Conservation (phyloP, 2,797 vertebrate species). For the Brachyalestes nurse region DNA sequence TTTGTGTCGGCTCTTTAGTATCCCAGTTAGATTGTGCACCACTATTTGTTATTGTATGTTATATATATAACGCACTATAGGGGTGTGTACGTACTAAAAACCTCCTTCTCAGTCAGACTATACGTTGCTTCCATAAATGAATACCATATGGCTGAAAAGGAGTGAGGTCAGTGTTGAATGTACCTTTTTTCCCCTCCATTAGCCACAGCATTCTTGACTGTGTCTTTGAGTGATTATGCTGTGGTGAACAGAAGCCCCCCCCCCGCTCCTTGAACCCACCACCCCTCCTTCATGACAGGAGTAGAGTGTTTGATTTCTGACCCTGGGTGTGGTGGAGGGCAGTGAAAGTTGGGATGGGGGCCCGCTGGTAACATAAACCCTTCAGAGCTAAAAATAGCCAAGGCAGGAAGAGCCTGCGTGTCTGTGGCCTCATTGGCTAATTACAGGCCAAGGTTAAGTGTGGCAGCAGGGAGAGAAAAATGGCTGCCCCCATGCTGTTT, state of each 20-base stretch:
- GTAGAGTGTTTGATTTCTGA: constrained; percentile 45
- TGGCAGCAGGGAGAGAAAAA: constrained; percentile 17
- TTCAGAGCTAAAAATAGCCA: constrained; percentile 56
- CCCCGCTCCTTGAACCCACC: neutral
- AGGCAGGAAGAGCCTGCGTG: constrained; percentile 56
- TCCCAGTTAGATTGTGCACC: neutral
- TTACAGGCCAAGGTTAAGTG: constrained; percentile 54
- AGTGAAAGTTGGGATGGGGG: constrained; percentile 43
- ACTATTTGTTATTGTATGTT: too few species aligned
- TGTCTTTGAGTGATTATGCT: constrained; percentile 18
- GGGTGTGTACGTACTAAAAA: neutral
- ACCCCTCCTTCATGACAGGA: neutral
- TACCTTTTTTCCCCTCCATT: neutral
- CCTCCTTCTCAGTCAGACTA: neutral
- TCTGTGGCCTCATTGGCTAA: constrained; percentile 46
- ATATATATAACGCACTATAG: neutral
- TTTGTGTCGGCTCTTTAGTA: neutral
- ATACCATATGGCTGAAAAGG: neutral
- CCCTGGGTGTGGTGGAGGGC: constrained; percentile 46
- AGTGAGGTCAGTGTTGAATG: constrained; percentile 21
- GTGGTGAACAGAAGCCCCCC: constrained; percentile 28
- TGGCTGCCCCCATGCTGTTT: neutral
- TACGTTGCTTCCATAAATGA: neutral
- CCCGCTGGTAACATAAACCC: constrained; percentile 47
- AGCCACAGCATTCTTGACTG: constrained; percentile 4